A percentile compares a stretch with the other conserved stretches of the same genome.
phyloP scores from a whole-genome alignment of 23 tunicate genomes.

The Diplosoma virens region DNA sequence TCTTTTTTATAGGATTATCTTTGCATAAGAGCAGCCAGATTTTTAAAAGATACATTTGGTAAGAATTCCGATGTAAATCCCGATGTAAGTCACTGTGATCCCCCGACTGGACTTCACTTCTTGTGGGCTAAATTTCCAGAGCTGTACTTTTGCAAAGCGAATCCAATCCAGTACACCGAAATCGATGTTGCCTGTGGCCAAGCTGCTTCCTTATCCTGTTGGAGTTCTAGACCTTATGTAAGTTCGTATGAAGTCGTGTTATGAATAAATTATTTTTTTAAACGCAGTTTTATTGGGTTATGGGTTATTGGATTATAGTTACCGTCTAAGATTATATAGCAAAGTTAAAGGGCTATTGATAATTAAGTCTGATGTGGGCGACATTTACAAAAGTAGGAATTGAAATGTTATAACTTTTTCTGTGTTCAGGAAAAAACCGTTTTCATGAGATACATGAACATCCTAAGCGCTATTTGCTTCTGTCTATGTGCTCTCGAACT shows the following conservation, averaged over 20 bases:
- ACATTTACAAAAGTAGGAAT: no score
- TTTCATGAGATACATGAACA: constrained; percentile 47
- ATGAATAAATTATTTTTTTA: not conserved
- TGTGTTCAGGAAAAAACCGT: constrained; percentile 38
- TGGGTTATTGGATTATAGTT: not conserved
- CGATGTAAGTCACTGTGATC: not conserved
- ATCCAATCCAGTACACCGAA: not conserved
- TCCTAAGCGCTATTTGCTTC: constrained; percentile 33
- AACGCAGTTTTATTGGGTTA: not conserved
- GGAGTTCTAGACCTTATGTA: constrained; percentile 15
- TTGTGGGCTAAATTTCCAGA: constrained; percentile 18
- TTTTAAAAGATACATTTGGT: no score
- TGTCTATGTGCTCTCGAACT: constrained; percentile 19
- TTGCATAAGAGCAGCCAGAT: no score
- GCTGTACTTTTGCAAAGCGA: not conserved
- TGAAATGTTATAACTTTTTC: no score
- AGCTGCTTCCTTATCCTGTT: constrained; percentile 4
- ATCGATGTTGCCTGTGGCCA: constrained; percentile 2
- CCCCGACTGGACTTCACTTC: constrained; percentile 1
- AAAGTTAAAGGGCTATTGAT: no score
- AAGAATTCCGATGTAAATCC: not conserved
- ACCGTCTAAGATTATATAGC: not conserved
- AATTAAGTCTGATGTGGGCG: no score
- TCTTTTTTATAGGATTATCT: not conserved
- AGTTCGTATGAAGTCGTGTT: not conserved